Evolutionary conservation across 2,888 invertebrate species (phyloP).

Genomic region (Margaritifera margaritifera): DNA sequence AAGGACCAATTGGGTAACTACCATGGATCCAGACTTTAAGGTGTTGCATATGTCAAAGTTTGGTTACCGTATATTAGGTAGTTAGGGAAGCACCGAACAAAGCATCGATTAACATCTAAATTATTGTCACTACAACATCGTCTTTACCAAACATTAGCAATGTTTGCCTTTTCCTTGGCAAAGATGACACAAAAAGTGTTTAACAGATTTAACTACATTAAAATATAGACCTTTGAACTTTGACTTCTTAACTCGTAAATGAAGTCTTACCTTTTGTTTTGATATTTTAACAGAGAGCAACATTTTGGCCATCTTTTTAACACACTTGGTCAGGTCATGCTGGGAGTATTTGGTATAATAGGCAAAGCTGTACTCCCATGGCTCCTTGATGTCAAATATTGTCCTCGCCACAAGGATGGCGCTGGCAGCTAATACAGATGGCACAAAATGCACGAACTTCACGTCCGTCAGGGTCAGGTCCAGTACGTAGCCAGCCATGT

Average conservation of each 20-base stretch:
- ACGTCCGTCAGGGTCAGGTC: constrained; percentile 51
- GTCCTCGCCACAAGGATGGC: constrained; percentile 54
- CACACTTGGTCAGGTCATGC: constrained; percentile 40
- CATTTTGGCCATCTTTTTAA: constrained; percentile 35
- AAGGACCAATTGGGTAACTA: too few species aligned
- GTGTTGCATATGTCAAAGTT: too few species aligned
- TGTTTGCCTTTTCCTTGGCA: too few species aligned
- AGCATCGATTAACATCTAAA: too few species aligned
- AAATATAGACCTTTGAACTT: background rate
- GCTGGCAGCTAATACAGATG: constrained; percentile 56
- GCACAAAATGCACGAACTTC: constrained; percentile 41
- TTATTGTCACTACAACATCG: too few species aligned
- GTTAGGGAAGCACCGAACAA: too few species aligned
- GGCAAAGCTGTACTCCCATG: constrained; percentile 49
- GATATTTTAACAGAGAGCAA: constrained; percentile 35
- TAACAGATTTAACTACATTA: background rate
- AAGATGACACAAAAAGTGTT: too few species aligned
- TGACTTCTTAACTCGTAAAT: too few species aligned
- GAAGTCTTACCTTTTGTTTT: constrained; percentile 43
- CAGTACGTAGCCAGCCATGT: constrained; percentile 52
- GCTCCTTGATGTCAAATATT: constrained; percentile 27
- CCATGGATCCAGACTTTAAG: too few species aligned
- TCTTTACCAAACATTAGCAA: too few species aligned
- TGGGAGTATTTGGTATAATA: constrained; percentile 57
- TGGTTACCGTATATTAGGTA: too few species aligned